A percentile compares a stretch with the other conserved stretches of the same genome.
Evolutionary conservation across 2,888 invertebrate species (phyloP).

Genomic region (Nycteola revayana): DNA sequence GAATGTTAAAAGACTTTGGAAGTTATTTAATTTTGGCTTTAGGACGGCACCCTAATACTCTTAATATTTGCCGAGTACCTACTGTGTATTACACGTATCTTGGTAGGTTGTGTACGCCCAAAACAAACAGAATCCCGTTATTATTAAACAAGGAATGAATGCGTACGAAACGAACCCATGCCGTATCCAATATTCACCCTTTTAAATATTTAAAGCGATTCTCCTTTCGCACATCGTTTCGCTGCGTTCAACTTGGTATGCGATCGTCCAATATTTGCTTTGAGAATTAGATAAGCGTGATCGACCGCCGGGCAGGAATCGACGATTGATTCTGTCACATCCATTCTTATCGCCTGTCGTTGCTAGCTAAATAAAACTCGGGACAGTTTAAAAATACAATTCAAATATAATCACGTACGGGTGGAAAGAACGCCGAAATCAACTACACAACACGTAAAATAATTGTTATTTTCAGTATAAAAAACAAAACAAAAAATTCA

Average conservation of each 20-base stretch:
- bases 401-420: too few species aligned
- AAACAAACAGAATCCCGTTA: constrained; percentile 9
- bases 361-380: too few species aligned
- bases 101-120: background rate
- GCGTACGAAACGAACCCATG: constrained; percentile 2
- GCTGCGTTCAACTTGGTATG: constrained; percentile 45
- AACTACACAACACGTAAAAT: too few species aligned
- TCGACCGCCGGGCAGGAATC: constrained; percentile 34
- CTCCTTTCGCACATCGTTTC: constrained; percentile 30
- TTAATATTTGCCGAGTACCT: background rate
- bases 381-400: too few species aligned
- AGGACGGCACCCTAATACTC: too few species aligned
- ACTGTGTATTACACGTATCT: background rate
- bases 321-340: too few species aligned
- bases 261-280: constrained; percentile 57
- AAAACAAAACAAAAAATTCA: too few species aligned
- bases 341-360: too few species aligned
- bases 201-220: constrained; percentile 30
- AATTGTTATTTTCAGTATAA: too few species aligned
- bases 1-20: too few species aligned
- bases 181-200: constrained; percentile 30
- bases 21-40: too few species aligned
- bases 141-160: constrained; percentile 10
- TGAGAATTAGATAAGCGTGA: constrained; percentile 49
- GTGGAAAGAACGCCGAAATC: too few species aligned